Percentiles rank a stretch among this genome's conserved stretches.
Conservation (phyloP, 2,113 vertebrate genomes). For the Saccopteryx leptura region DNA sequence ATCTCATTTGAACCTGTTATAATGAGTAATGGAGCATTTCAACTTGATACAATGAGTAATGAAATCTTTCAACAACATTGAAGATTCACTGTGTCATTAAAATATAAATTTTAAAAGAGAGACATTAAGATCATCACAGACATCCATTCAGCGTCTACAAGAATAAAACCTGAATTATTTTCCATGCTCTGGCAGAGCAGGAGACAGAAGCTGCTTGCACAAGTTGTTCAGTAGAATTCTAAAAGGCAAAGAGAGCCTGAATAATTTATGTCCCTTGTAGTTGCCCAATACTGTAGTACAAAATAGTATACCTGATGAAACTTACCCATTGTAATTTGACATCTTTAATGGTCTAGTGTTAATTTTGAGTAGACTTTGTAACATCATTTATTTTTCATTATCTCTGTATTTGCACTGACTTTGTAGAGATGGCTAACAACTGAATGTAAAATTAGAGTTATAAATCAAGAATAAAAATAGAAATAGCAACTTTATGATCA, state of each 20-base stretch:
- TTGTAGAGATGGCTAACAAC: slow-evolving; percentile 73
- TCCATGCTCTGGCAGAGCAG: slow-evolving; percentile 56
- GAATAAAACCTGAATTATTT: slow-evolving; percentile 70
- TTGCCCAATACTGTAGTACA: slow-evolving; percentile 67
- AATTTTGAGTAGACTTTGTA: slow-evolving; percentile 78
- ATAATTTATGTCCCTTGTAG: slow-evolving; percentile 76
- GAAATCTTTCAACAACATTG: slow-evolving; percentile 69
- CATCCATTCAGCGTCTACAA: slow-evolving; percentile 43
- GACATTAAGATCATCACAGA: slow-evolving; percentile 68
- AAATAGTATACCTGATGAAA: slow-evolving; percentile 73
- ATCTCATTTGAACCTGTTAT: slow-evolving; percentile 71
- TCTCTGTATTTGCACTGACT: slow-evolving; percentile 72
- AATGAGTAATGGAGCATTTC: slow-evolving; percentile 78
- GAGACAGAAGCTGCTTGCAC: slow-evolving; percentile 62
- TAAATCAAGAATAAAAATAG: slow-evolving; percentile 75
- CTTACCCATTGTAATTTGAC: slow-evolving; percentile 72
- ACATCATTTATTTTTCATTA: slow-evolving; percentile 80
- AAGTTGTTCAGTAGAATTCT: slow-evolving; percentile 69
- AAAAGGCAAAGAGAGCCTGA: slow-evolving; percentile 63
- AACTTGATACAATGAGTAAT: slow-evolving; percentile 74
- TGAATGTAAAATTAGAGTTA: slow-evolving; percentile 68
- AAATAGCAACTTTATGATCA: slow-evolving; percentile 63
- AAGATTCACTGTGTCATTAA: slow-evolving; percentile 73
- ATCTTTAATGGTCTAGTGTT: slow-evolving; percentile 76
- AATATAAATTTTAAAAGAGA: slow-evolving; percentile 75